Evolutionary conservation across 2,888 invertebrate genomes (phyloP).

Genomic region (Spodoptera exigua): DNA sequence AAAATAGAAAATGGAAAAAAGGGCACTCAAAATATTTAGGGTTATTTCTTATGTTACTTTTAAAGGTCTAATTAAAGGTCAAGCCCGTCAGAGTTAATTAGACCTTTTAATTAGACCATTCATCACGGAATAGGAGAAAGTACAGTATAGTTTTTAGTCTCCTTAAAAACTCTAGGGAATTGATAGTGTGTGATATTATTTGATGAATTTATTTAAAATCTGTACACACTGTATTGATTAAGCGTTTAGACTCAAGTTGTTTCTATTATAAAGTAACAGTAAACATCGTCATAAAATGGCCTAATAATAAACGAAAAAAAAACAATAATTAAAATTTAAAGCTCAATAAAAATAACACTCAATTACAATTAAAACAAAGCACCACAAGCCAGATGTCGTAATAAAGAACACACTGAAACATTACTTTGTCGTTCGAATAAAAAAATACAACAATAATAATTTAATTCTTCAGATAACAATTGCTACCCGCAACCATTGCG

Average conservation of each 20-base stretch:
- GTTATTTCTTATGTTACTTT: not conserved
- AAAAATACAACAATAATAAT: constrained; percentile 10
- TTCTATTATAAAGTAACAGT: too few species aligned
- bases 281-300: not conserved
- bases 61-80: too few species aligned
- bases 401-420: constrained; percentile 17
- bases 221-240: not conserved
- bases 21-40: constrained; percentile 11
- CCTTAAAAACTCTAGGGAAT: too few species aligned
- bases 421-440: constrained; percentile 13
- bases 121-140: too few species aligned
- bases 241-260: too few species aligned
- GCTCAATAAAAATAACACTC: not conserved
- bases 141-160: too few species aligned
- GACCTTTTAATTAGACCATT: too few species aligned
- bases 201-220: too few species aligned
- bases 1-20: constrained; percentile 26
- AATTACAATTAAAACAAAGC: constrained; percentile 9
- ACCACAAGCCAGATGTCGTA: constrained; percentile 1
- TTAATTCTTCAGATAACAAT: constrained; percentile 36
- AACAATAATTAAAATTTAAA: not conserved
- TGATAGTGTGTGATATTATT: too few species aligned
- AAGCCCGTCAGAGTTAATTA: too few species aligned
- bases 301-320: too few species aligned
- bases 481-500: constrained; percentile 48